A percentile compares a stretch with the other conserved stretches of the same genome.
Evolutionary conservation across 92 coral and sea anemone genomes (phyloP).

Genomic region (Nematostella vectensis): DNA sequence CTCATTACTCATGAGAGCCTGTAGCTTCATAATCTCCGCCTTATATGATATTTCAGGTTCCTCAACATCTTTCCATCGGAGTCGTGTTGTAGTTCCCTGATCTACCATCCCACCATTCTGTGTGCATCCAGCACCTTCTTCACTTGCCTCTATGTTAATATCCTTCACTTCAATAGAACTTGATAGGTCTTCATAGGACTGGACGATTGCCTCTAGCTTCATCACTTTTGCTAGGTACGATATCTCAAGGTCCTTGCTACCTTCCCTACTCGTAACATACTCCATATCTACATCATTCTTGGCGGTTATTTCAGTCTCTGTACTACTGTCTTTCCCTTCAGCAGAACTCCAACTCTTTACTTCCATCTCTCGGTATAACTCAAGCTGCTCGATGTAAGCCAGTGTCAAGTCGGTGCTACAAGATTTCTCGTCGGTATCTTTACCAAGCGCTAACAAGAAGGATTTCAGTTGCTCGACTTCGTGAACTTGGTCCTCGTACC

Average conservation of each 20-base stretch:
- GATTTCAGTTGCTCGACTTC: background rate
- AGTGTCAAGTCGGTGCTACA: slow-evolving; percentile 11
- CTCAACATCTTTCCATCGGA: background rate
- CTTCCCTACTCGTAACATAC: background rate
- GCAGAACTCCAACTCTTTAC: background rate
- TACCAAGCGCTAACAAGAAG: background rate
- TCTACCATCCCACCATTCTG: too few species aligned
- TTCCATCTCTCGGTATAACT: slow-evolving; percentile 7
- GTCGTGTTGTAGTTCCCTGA: slow-evolving; percentile 26
- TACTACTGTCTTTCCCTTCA: background rate
- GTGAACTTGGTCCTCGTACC: background rate
- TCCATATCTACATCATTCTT: background rate
- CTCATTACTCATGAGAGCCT: slow-evolving; percentile 1
- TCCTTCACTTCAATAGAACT: background rate
- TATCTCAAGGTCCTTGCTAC: too few species aligned
- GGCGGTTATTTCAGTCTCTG: background rate
- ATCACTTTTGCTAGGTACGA: background rate
- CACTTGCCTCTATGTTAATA: too few species aligned
- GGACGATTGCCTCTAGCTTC: background rate
- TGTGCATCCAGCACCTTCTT: background rate
- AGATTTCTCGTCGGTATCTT: slow-evolving; percentile 6
- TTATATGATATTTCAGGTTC: slow-evolving; percentile 5
- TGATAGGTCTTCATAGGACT: background rate
- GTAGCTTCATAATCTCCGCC: slow-evolving; percentile 5
- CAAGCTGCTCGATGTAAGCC: slow-evolving; percentile 9